A percentile compares a stretch with the other conserved stretches of the same genome.
Evolutionary conservation across 2,797 vertebrate genomes (phyloP).

Genomic region (Champsocephalus gunnari): DNA sequence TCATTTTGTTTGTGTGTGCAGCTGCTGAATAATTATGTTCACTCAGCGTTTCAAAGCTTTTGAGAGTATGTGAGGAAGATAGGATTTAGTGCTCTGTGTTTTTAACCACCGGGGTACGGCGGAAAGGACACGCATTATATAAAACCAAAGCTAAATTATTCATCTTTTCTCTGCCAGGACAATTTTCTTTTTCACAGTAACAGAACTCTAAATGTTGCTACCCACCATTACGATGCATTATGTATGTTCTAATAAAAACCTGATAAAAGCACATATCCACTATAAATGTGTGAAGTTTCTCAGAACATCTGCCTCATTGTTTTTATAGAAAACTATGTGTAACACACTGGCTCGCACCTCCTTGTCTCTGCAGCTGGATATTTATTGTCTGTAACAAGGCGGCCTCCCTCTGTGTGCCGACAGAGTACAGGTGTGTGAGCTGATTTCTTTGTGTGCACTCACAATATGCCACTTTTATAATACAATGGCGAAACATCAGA

Average conservation of each 20-base stretch:
- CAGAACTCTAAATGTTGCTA: neutral
- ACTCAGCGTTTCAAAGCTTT: slow-evolving; percentile 17
- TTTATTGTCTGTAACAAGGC: slow-evolving; percentile 47
- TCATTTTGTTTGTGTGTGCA: slow-evolving; percentile 37
- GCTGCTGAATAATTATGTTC: slow-evolving; percentile 39
- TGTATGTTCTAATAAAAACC: slow-evolving; percentile 31
- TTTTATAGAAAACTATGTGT: slow-evolving; percentile 28
- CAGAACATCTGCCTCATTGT: slow-evolving; percentile 35
- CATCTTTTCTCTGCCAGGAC: neutral
- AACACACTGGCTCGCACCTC: slow-evolving; percentile 39
- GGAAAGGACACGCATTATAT: neutral
- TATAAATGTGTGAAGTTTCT: slow-evolving; percentile 1
- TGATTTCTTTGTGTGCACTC: slow-evolving; percentile 26
- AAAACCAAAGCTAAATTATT: slow-evolving; percentile 38
- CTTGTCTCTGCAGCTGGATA: slow-evolving; percentile 61
- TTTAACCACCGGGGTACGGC: slow-evolving; percentile 1
- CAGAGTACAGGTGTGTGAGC: slow-evolving; percentile 58
- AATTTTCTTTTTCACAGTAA: slow-evolving; percentile 2
- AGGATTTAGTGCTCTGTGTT: slow-evolving; percentile 10
- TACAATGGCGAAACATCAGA: neutral
- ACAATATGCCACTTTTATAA: slow-evolving; percentile 26
- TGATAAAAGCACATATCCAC: slow-evolving; percentile 21
- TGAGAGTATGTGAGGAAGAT: slow-evolving; percentile 12
- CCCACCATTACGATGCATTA: slow-evolving; percentile 14
- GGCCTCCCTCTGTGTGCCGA: slow-evolving; percentile 22